phyloP scores from a whole-genome alignment of 2,888 invertebrate species.

The Palloptera scutellata region DNA sequence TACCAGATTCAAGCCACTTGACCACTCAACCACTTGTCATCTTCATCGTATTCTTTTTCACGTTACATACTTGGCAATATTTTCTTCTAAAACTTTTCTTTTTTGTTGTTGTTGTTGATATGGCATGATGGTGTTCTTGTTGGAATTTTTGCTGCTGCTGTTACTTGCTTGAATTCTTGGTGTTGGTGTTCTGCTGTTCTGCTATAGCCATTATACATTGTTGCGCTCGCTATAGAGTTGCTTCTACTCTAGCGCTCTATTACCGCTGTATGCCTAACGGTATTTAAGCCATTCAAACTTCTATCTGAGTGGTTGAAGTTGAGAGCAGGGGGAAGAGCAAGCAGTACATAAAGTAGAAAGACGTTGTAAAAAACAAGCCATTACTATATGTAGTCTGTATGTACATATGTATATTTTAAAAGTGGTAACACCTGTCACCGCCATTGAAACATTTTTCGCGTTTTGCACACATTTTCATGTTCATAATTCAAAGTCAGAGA shows the following conservation, averaged over 20 bases:
- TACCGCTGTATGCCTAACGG: slow-evolving; percentile 22
- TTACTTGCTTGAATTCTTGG: background rate
- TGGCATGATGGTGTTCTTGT: no score
- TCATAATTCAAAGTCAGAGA: slow-evolving; percentile 50
- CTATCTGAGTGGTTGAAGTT: slow-evolving; percentile 13
- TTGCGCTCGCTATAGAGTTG: background rate
- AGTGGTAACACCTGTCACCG: slow-evolving; percentile 46
- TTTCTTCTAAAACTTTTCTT: no score
- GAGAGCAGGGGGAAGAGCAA: slow-evolving; percentile 10
- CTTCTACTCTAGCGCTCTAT: no score
- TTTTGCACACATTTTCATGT: slow-evolving; percentile 34
- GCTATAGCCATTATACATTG: background rate
- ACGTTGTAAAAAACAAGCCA: no score
- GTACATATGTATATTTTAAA: background rate
- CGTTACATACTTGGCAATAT: background rate
- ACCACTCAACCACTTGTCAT: background rate
- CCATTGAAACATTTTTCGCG: background rate
- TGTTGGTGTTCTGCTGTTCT: slow-evolving; percentile 10
- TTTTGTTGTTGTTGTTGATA: no score
- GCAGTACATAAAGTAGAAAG: background rate
- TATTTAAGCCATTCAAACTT: slow-evolving; percentile 19
- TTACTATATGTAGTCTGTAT: no score
- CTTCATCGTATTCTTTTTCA: background rate
- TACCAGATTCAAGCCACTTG: slow-evolving; percentile 6
- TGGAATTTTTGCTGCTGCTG: background rate